Base-by-base conservation (phyloP, 2,797 vertebrate genomes). In the Cryptoblepharus egeriae region DNA sequence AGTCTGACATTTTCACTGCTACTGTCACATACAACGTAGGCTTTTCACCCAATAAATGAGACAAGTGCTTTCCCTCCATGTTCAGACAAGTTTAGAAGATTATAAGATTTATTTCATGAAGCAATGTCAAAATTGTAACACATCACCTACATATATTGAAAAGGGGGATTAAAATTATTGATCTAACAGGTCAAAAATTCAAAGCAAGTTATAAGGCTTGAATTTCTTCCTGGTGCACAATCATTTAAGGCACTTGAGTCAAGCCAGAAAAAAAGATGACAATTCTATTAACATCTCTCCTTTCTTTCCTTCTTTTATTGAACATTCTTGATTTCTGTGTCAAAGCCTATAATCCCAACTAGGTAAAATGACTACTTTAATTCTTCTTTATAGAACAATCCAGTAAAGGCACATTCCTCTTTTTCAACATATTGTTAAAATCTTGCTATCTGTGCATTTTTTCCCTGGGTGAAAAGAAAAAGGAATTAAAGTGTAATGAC, bases 1-100 rank as follows among this genome's bases (percentile, higher is more conserved):
- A 90, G 49, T n/a, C 65, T 92, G 92, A 92, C 87, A 92, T 91
- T 91, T 92, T 91, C 91, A 90, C 88, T 90, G 88, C 87, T 91
- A 91, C 88, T 90, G 89, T 92, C 83, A 92, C 77, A 90, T 86
- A 90, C 65, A 87, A 88, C 87, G 79, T 89, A 79, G 91, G 89
- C 63, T 68, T 83, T 87, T 64, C 83, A 3, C 13, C 65, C 42
- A 64, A 81, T 89, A 91, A 92, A 94, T 90, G 88, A 90, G 77
- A 37, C 13, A 64, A 15, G n/a, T 35, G 32, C 0, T 84, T 73
- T 69, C 85, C 49, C 85, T 90, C 63, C 28, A 12, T 42, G 49
- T 65, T 83, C 58, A 87, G 86, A 64, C 75, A 78, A 78, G 28
- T 75, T 81, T 77, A 81, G 45, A 74, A 77, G 32, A 16, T 52